Percentiles rank a stretch among this genome's conserved stretches.
Conservation (phyloP, 2,797 vertebrate species). For the Trematomus bernacchii region DNA sequence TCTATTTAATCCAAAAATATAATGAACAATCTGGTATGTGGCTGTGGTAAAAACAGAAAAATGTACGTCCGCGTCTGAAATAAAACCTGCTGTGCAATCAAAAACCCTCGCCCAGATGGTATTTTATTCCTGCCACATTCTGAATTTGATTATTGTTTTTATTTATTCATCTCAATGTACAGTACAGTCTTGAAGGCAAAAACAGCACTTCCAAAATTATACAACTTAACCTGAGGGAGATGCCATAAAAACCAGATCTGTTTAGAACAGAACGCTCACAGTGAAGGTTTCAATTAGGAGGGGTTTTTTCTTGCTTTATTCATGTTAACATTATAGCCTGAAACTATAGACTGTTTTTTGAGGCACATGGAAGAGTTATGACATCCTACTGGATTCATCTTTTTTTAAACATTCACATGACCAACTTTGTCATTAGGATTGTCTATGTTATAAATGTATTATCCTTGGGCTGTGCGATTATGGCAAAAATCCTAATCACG, state of each 20-base stretch:
- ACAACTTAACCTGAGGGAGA: slow-evolving; percentile 32
- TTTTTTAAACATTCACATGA: no score
- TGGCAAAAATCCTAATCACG: no score
- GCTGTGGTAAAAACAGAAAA: slow-evolving; percentile 49
- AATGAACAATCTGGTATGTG: slow-evolving; percentile 54
- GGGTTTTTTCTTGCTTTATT: slow-evolving; percentile 23
- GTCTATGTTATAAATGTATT: no score
- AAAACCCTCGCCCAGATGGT: slow-evolving; percentile 25
- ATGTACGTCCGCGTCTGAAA: slow-evolving; percentile 17
- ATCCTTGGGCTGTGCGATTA: no score
- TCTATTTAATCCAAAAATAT: slow-evolving; percentile 46
- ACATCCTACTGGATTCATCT: no score
- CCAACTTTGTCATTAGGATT: no score
- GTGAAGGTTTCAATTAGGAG: slow-evolving; percentile 9
- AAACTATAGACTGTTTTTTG: no score
- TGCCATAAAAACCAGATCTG: slow-evolving; percentile 38
- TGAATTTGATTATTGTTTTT: slow-evolving; percentile 40
- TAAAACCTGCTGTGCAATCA: slow-evolving; percentile 10
- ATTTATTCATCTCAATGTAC: slow-evolving; percentile 17
- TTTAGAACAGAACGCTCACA: slow-evolving; percentile 27
- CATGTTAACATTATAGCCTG: slow-evolving; percentile 7
- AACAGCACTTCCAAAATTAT: slow-evolving; percentile 38
- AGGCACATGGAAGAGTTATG: no score
- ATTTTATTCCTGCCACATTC: slow-evolving; percentile 44
- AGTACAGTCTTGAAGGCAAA: neutral